Evolutionary conservation across 2,888 invertebrate species (phyloP), one percentile per base, ranked within the genome.

Genomic region (Drosophila sordidapex): DNA sequence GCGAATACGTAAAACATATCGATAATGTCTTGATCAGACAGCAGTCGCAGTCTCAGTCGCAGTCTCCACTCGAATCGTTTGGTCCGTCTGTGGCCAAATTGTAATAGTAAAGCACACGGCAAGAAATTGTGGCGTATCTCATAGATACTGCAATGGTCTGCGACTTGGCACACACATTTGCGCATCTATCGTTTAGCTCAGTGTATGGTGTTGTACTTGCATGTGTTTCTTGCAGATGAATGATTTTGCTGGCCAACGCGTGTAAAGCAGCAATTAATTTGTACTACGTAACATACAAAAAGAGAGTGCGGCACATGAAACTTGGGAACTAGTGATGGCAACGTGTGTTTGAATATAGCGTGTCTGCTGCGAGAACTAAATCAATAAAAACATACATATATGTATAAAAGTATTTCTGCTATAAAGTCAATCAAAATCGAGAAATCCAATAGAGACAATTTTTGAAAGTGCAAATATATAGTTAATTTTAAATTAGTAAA

Each of bases 211-310:
- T 70, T 82, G 84, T 77, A 77, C 89, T 87, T 89, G 87, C 85
- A 85, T 90, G 89, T 91, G 89, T 86, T 81, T 70, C 67, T 65
- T 60, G 56, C 85, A 89, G 89, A 89, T 90, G 90, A 83, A 90
- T 86, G 87, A 87, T 87, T 87, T 88, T 77, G 79, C 70, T 51
- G 82, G 81, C 79, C 78, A 87, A 91, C 92, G 92, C 92, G 92
- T 92, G 92, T 92, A 92, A 91, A 90, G 88, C 86, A 82, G 92
- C 92, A 92, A 92, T 92, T 92, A 92, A 92, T 92, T 92, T 92
- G 90, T 91, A 86, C 85, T 82, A 83, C 85, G 76, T 75, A 83
- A 72, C 65, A 66, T 77, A 82, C 78, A 87, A 82, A 81, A 82
- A 89, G 77, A 69, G 69, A 79, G 78, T 73, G 78, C 64, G 67